Base-by-base conservation (phyloP, 2,888 invertebrate genomes). In the Pheosia gnoma region DNA sequence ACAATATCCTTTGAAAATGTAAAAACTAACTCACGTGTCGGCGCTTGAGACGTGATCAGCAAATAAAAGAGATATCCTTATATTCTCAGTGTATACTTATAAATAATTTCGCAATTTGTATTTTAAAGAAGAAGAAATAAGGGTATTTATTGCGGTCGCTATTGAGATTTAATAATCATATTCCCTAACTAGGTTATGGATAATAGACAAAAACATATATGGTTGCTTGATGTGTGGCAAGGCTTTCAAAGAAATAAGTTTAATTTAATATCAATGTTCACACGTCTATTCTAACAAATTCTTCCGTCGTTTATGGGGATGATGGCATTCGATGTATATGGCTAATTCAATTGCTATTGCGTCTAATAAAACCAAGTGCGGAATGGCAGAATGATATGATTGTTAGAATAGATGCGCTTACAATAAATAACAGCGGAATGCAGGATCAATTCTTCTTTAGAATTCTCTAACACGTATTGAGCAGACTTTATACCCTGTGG, bases 41-140 rank as follows among this genome's bases (percentile, higher is more conserved):
- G 57, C 63, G 59, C 54, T 59, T 63, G 61, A 65, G 78, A 82
- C 82, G 83, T 83, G 84, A 79, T 76, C 78, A 70, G 79, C 74
- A 78, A 80, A 75, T 75, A 70, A 77, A 81, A 75, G 71, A 75
- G 79, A 76, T 75, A 75, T 82, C 74, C 77, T 72, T 78, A 72
- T 68, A 74, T 72, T 75, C 71, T 60, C 72, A 77, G 71, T 74
- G 66, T 69, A 73, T 78, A 78, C 77, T 77, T 65, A 54, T 72
- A 72, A 74, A 72, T 67, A 47, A 59, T 58, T 62, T 58, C 62
- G 56, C 63, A 62, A 78, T 78, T 76, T 68, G 68, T 63, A 73
- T 65, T 71, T 68, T 63, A 59, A 60, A 70, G 59, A 77, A 78
- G 68, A 68, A 74, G 73, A 68, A 64, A 71, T 71, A 68, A 74